Evolutionary conservation across 2,113 vertebrate genomes (phyloP), one percentile per base, ranked within the genome.

Genomic region (Glareola pratincola): DNA sequence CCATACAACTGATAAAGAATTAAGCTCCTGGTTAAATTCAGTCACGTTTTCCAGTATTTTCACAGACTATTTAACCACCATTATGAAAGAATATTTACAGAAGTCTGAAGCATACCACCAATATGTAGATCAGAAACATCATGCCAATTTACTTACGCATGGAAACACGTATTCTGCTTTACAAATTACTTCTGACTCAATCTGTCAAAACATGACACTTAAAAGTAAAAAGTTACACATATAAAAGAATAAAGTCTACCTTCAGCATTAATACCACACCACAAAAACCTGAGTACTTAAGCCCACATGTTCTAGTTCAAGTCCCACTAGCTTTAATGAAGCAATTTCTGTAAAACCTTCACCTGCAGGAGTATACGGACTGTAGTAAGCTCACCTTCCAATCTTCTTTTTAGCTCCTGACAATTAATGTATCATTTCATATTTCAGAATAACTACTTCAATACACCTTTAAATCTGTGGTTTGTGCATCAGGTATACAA

Each of bases 141-240:
- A 50, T 7, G 17, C 12, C 82, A 83, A 83, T 88, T 94, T 96
- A 96, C 83, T 94, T 92, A 88, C 53, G 85, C 57, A 23, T 8
- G 22, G 63, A 80, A 97, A 86, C 47, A 90, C 0, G 0, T n/a
- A 76, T 50, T 88, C 79, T 88, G 83, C 91, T 92, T 80, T 88
- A 96, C 57, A 92, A 92, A 92, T 88, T 90, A 94, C 79, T 92
- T 77, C 75, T 94, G 67, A 97, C 41, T 90, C 94, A 88, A 26
- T 88, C 91, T 92, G 80, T 94, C 95, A 94, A 97, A 97, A 96
- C 37, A 86, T 41, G 79, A 91, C 94, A 96, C 83, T 95, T 71
- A 12, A 5, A 88, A 86, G 47, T 82, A 79, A 96, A 94, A 92
- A 94, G 80, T 92, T 86, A 91, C 18, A 89, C 6, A 1, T 12